phyloP scores from a whole-genome alignment of 2,888 invertebrate genomes.

The Diarsia mendica region DNA sequence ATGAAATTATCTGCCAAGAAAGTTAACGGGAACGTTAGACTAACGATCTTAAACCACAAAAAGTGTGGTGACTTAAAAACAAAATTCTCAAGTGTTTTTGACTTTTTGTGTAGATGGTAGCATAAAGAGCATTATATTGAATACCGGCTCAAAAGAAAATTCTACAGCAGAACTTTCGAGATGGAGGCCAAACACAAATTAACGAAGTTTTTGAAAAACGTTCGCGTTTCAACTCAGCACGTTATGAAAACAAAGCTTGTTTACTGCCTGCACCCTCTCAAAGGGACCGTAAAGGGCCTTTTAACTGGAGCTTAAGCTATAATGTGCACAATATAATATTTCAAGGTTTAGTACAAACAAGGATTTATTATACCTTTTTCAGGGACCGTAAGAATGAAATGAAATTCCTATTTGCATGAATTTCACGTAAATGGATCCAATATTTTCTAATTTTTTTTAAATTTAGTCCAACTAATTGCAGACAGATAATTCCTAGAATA shows the following conservation, averaged over 20 bases:
- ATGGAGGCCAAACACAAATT: conserved; percentile 50
- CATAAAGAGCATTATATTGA: neutral
- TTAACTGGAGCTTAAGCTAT: conserved; percentile 10
- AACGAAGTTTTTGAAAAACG: conserved; percentile 55
- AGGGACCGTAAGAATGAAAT: neutral
- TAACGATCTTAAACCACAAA: neutral
- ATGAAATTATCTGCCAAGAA: no score
- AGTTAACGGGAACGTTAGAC: neutral
- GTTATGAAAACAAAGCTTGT: conserved; percentile 49
- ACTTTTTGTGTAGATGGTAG: neutral
- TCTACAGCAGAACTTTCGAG: conserved; percentile 26
- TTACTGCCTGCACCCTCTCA: conserved; percentile 28
- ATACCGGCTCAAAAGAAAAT: conserved; percentile 26
- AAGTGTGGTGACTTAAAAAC: neutral
- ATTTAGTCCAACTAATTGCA: no score
- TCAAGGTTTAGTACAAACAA: conserved; percentile 36
- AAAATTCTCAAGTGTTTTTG: neutral
- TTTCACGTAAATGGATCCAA: neutral
- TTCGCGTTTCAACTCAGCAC: conserved; percentile 14
- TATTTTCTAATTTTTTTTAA: no score
- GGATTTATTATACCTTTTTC: conserved; percentile 45
- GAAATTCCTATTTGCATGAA: neutral
- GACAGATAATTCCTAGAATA: neutral
- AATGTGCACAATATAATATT: conserved; percentile 40
- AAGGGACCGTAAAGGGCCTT: conserved; percentile 14